Conservation (phyloP, 2,888 invertebrate genomes). For the Venusia cambrica region DNA sequence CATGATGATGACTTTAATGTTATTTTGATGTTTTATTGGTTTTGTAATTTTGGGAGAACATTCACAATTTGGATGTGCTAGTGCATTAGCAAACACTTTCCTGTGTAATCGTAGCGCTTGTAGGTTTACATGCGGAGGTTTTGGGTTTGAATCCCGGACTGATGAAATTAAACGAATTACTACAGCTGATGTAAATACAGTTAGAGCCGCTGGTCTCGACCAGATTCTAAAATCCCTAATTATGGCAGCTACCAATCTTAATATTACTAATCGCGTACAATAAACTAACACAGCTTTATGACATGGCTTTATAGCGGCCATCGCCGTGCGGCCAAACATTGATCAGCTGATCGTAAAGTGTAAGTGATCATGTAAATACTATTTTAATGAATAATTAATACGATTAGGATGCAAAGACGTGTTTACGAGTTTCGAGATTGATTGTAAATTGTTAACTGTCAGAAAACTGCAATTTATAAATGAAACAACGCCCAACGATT, state of each 20-base stretch:
- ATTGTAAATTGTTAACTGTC: conserved; percentile 3
- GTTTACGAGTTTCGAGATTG: conserved; percentile 14
- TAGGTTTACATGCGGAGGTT: too few species aligned
- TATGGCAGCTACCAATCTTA: conserved; percentile 21
- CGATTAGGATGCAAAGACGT: conserved; percentile 14
- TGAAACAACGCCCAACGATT: too few species aligned
- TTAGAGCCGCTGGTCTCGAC: too few species aligned
- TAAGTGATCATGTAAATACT: conserved; percentile 37
- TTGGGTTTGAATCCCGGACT: too few species aligned
- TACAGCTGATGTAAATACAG: too few species aligned
- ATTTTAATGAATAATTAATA: conserved; percentile 37
- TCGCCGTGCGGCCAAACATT: conserved; percentile 9
- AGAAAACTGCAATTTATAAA: conserved; percentile 6
- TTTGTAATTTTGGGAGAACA: too few species aligned
- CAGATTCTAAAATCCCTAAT: conserved; percentile 17
- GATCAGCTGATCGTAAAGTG: conserved; percentile 27
- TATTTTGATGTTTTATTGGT: too few species aligned
- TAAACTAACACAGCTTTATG: conserved; percentile 27
- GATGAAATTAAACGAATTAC: too few species aligned
- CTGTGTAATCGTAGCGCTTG: too few species aligned
- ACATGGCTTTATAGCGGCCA: conserved; percentile 10
- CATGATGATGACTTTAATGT: too few species aligned
- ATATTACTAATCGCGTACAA: conserved; percentile 27
- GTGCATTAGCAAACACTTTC: too few species aligned
- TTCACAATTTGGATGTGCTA: too few species aligned